A percentile compares a stretch with the other conserved stretches of the same genome.
Evolutionary conservation across 2,113 vertebrate species (phyloP).

Genomic region (Gallinago undulata): DNA sequence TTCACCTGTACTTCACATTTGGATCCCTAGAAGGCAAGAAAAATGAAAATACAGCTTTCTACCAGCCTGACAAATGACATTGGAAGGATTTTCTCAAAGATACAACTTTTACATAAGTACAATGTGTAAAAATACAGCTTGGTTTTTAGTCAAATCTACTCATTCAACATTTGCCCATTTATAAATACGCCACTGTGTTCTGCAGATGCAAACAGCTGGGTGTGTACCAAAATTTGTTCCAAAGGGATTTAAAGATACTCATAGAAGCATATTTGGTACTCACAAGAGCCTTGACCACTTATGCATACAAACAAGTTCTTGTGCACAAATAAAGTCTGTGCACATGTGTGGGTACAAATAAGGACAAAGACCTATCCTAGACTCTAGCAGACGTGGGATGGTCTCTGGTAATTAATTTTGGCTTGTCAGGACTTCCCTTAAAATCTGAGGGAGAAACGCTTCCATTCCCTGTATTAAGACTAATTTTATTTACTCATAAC

Average conservation of each 20-base stretch:
- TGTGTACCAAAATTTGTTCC: neutral
- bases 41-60: neutral
- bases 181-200: neutral
- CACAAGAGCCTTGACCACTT: neutral
- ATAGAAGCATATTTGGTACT: neutral
- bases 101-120: neutral
- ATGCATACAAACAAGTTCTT: neutral
- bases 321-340: neutral
- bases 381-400: neutral
- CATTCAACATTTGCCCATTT: neutral
- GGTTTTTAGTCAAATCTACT: neutral
- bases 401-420: neutral
- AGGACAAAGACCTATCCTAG: neutral
- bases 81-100: neutral
- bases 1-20: constrained; percentile 99
- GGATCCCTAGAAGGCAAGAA: constrained; percentile 84
- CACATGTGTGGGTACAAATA: neutral
- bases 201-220: neutral
- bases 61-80: neutral
- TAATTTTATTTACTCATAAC: neutral
- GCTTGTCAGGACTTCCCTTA: neutral
- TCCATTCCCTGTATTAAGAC: neutral
- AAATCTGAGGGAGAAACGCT: neutral
- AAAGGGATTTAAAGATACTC: neutral
- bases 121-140: neutral